Evolutionary conservation across 2,888 invertebrate genomes (phyloP), one percentile per base, ranked within the genome.

Genomic region (Rotaria macrura): DNA sequence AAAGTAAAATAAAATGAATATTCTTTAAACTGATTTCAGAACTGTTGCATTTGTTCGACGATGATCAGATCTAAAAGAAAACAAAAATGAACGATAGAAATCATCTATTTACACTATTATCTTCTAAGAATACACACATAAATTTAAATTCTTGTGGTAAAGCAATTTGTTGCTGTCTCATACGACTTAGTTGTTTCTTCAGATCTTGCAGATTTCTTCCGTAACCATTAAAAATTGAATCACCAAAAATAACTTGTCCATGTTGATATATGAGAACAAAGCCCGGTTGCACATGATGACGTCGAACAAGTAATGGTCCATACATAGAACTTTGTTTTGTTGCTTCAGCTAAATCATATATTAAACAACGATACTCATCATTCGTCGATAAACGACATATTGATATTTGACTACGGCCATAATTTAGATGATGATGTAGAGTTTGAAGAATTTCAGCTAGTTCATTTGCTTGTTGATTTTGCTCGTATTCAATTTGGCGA

Each of bases 261-360:
- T 79, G 38, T 79, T 79, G 79, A 43, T 79, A 79, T n/a, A 79
- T 79, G 12, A 79, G 43, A 43, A 79, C 79, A 79, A 79, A 79
- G 43, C 79, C 79, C 4, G 79, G 40, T 79, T 43, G 79, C 12
- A 79, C 79, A 79, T 40, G 7, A 79, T 79, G 79, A n/a, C 79
- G 40, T 43, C 40, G 43, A 25, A 79, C n/a, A 79, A 79, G 79
- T n/a, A 79, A 79, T n/a, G 79, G 79, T 10, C 79, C 79, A 25
- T 43, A 23, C 5, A 23, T n/a, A 20, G 38, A 23, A 43, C 43
- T 43, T n/a, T 79, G 43, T 43, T 43, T 79, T 25, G 43, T 79
- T n/a, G 79, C 43, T 43, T 43, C 43, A 0, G 43, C 40, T 43
- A 79, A 43, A 79, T 79, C 79, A 43, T 79, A 79, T 43, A 79